Percentiles rank a stretch among this genome's conserved stretches.
phyloP scores from a whole-genome alignment of 2,888 invertebrate genomes.

The Griposia aprilina region DNA sequence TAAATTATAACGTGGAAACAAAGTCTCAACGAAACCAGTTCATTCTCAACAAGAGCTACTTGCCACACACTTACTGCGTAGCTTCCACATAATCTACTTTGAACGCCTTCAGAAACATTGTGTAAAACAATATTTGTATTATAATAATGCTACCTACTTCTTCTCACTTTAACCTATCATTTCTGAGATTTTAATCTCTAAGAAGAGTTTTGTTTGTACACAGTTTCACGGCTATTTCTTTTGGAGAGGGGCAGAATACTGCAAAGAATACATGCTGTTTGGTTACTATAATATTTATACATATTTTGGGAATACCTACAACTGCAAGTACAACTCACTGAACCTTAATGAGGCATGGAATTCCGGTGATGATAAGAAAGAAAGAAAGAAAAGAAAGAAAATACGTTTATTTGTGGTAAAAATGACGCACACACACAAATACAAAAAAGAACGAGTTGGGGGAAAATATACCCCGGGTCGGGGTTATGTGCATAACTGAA shows the following conservation, averaged over 20 bases:
- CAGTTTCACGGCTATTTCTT: neutral
- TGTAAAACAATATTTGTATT: neutral
- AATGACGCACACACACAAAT: too few relatives aligned
- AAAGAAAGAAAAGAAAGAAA: too few relatives aligned
- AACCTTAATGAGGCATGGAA: neutral
- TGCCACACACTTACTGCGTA: constrained; percentile 36
- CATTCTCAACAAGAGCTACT: constrained; percentile 20
- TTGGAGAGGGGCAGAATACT: neutral
- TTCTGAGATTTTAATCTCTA: neutral
- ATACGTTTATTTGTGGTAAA: too few relatives aligned
- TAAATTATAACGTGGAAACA: neutral
- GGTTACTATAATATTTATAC: neutral
- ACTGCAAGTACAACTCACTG: too few relatives aligned
- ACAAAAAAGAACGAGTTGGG: too few relatives aligned
- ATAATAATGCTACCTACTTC: neutral
- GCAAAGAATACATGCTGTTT: neutral
- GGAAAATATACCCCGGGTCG: too few relatives aligned
- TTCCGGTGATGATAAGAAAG: neutral
- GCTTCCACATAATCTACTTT: constrained; percentile 45
- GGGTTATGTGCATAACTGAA: neutral
- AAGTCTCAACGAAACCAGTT: constrained; percentile 17
- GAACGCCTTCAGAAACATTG: constrained; percentile 36
- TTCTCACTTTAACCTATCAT: neutral
- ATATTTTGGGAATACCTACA: neutral
- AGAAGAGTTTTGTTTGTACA: neutral